Percentiles rank a stretch among this genome's conserved stretches.
Evolutionary conservation across 2,797 vertebrate genomes (phyloP).

Genomic region (Novumbra hubbsi): DNA sequence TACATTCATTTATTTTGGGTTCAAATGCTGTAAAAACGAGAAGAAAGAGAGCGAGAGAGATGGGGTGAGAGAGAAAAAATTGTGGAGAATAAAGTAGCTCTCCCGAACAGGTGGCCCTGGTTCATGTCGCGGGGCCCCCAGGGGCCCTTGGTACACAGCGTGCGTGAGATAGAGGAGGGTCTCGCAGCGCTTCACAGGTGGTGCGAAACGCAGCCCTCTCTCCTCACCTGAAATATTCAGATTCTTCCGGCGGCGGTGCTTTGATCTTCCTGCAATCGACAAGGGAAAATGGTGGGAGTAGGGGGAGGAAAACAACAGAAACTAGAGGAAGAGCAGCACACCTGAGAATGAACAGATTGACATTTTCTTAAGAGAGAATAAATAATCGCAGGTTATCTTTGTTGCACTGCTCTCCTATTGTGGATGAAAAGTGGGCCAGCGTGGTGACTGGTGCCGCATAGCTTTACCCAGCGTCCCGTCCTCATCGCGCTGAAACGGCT

Average conservation of each 20-base stretch:
- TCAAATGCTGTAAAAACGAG: constrained; percentile 71
- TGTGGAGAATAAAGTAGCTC: constrained; percentile 43
- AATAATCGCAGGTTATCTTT: constrained; percentile 75
- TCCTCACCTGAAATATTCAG: constrained; percentile 82
- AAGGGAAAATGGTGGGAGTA: constrained; percentile 58
- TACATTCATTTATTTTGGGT: constrained; percentile 81
- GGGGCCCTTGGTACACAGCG: constrained; percentile 68
- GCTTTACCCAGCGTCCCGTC: constrained; percentile 34
- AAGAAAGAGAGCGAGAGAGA: constrained; percentile 40
- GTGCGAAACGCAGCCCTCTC: constrained; percentile 71
- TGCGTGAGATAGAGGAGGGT: constrained; percentile 67
- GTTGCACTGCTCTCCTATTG: constrained; percentile 49
- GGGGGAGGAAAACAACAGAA: constrained; percentile 66
- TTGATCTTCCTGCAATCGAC: constrained; percentile 77
- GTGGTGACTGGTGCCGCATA: constrained; percentile 46
- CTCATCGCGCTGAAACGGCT: constrained; percentile 55
- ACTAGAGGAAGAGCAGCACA: constrained; percentile 77
- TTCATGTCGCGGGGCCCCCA: constrained; percentile 71
- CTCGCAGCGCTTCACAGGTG: constrained; percentile 74
- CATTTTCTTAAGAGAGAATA: constrained; percentile 82
- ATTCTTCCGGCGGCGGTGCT: constrained; percentile 73
- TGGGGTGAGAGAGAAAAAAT: constrained; percentile 4
- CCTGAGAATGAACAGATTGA: constrained; percentile 82
- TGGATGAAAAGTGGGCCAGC: constrained; percentile 76
- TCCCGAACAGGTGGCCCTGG: constrained; percentile 77